Evolutionary conservation across 1,140 invertebrate genomes (phyloP), one percentile per base, ranked within the genome.

Genomic region (Bombus sibiricus): DNA sequence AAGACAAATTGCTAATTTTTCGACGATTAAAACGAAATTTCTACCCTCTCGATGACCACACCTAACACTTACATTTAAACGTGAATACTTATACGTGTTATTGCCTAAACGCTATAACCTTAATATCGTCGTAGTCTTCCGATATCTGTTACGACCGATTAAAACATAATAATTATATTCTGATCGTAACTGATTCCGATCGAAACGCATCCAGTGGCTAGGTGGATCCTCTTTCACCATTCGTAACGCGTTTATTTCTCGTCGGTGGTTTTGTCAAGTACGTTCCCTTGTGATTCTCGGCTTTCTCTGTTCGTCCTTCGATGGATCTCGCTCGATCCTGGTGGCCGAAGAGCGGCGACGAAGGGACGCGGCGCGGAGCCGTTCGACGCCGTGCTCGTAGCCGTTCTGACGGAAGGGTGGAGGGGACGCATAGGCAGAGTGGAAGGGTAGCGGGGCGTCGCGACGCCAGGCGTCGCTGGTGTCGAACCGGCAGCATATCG

Each of bases 401-500:
- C 66, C 28, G 15, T 57, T 22, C 25, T 15, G 59, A 22, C 47
- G 43, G 59, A 3, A 22, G 28, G 37, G 28, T 22, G 43, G 41
- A 13, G 41, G 32, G 3, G 47, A 34, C 12, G 47, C 18, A 53
- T 6, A 72, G 34, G 18, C 28, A 39, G 12, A 8, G 37, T 4
- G 15, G 34, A 1, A 10, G 71, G 83, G 82, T 53, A 79, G 86
- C 73, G 88, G 89, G 82, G 91, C 91, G 87, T 90, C 90, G 87
- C 80, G 91, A 91, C 88, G 90, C 91, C 81, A 92, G 91, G 83
- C 91, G 91, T 92, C 91, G 90, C 91, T 92, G 83, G 47, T 73
- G 88, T 92, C 90, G 90, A 88, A 72, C 91, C 91, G 91, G 91
- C 88, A 87, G 86, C 84, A 87, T 88, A 89, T 89, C 90, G 78